phyloP scores from a whole-genome alignment of 2,797 vertebrate species.

The Sylvilagus floridanus region DNA sequence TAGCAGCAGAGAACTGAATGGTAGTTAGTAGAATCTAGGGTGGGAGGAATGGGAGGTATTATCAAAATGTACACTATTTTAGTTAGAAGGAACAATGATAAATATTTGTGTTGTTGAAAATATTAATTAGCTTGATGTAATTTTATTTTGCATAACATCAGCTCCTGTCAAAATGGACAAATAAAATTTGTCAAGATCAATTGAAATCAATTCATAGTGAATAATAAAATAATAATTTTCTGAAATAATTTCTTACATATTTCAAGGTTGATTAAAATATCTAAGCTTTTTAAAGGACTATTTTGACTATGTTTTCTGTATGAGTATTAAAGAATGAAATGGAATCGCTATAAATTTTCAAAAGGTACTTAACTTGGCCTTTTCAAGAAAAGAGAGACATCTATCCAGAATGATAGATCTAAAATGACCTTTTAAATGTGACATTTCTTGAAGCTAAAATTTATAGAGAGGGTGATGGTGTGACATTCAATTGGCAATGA shows the following conservation, averaged over 20 bases:
- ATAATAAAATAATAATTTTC: not conserved
- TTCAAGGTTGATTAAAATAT: slow-evolving; percentile 20
- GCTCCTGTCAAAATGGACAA: not conserved
- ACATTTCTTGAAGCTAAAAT: not conserved
- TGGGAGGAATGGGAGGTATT: not conserved
- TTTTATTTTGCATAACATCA: not conserved
- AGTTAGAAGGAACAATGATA: not conserved
- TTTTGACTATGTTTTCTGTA: slow-evolving; percentile 6
- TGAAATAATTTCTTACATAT: not conserved
- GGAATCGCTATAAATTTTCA: not conserved
- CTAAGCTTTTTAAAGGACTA: not conserved
- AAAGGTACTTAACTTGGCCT: not conserved
- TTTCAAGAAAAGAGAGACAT: slow-evolving; percentile 43
- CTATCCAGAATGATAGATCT: not conserved
- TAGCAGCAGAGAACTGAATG: not conserved
- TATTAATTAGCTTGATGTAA: not conserved
- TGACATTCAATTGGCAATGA: slow-evolving; percentile 17
- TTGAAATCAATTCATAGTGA: not conserved
- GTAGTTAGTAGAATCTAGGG: not conserved
- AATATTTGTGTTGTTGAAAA: not conserved
- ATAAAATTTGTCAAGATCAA: not conserved
- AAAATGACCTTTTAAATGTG: slow-evolving; percentile 59
- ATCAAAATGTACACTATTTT: not conserved
- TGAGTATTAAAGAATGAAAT: not conserved
- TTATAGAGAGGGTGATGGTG: not conserved